Evolutionary conservation across 2,888 invertebrate genomes (phyloP).

Genomic region (Sericinus montela): DNA sequence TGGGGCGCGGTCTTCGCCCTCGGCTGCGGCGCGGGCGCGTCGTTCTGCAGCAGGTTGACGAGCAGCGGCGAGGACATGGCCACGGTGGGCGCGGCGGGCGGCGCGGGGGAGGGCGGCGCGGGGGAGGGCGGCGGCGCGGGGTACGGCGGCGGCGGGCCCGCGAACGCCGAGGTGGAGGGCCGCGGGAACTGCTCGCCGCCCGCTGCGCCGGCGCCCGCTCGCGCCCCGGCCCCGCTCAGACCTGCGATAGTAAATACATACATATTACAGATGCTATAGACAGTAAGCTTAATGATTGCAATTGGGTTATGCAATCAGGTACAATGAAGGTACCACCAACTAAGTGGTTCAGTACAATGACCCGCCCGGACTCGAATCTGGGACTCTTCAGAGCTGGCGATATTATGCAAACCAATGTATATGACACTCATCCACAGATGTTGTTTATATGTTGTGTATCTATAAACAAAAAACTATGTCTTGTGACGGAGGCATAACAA

Average conservation of each 20-base stretch:
- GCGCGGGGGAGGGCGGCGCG: conserved; percentile 29
- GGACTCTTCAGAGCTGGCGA: too few relatives aligned
- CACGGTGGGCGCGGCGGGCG: conserved; percentile 70
- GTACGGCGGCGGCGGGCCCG: conserved; percentile 54
- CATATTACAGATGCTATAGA: too few relatives aligned
- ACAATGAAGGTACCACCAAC: too few relatives aligned
- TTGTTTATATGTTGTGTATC: too few relatives aligned
- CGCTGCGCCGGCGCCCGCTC: conserved; percentile 33
- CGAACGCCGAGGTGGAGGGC: conserved; percentile 51
- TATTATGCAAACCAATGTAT: too few relatives aligned
- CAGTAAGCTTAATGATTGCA: too few relatives aligned
- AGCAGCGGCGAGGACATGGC: conserved; percentile 93
- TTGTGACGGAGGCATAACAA: too few relatives aligned
- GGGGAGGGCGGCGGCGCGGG: conserved; percentile 29
- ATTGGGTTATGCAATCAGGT: too few relatives aligned
- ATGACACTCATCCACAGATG: too few relatives aligned
- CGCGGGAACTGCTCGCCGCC: conserved; percentile 46
- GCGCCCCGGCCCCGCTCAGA: conserved; percentile 30
- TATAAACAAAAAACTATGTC: too few relatives aligned
- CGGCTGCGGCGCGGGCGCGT: conserved; percentile 75
- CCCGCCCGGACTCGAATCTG: too few relatives aligned
- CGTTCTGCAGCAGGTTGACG: conserved; percentile 95
- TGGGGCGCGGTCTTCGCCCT: conserved; percentile 50
- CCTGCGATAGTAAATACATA: conserved; percentile 30
- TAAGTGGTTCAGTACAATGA: too few relatives aligned